Percentiles rank a stretch among this genome's conserved stretches.
Evolutionary conservation across 2,888 invertebrate species (phyloP).

Genomic region (Agonopterix alstromeriana): DNA sequence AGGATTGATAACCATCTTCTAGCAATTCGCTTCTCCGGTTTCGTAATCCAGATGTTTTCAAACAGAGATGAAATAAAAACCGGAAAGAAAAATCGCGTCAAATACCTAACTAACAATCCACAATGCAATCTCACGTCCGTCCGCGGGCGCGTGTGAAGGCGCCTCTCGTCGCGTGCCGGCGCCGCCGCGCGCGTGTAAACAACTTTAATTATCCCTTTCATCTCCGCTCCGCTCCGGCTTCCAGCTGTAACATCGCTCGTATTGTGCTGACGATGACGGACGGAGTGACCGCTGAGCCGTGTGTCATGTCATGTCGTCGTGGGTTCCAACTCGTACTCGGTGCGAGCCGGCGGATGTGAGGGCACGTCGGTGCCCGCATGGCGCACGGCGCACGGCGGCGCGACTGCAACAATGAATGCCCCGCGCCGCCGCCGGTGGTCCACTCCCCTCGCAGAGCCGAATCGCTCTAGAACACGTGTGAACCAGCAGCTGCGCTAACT

Average conservation of each 20-base stretch:
- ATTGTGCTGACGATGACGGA: not conserved
- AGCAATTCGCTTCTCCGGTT: not conserved
- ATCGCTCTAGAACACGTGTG: no score
- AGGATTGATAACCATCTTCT: not conserved
- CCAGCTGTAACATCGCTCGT: not conserved
- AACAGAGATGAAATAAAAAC: not conserved
- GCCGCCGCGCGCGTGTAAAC: slow-evolving; percentile 4
- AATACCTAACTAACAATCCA: not conserved
- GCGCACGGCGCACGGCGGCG: no score
- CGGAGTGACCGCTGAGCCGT: not conserved
- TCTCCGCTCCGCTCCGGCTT: slow-evolving; percentile 4
- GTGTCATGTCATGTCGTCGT: no score
- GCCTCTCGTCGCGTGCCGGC: not conserved
- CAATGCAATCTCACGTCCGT: no score
- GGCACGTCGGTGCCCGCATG: no score
- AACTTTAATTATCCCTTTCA: slow-evolving; percentile 13
- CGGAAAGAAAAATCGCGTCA: not conserved
- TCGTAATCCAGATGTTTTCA: not conserved
- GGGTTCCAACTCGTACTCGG: no score
- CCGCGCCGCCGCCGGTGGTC: not conserved
- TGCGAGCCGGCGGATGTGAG: no score
- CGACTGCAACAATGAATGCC: no score
- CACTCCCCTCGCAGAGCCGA: not conserved
- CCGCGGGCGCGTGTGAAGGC: not conserved
- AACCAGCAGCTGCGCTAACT: no score